Percentiles rank a stretch among this genome's conserved stretches.
Conservation (phyloP, 1,140 invertebrate species). For the Hydropsyche tenuis region DNA sequence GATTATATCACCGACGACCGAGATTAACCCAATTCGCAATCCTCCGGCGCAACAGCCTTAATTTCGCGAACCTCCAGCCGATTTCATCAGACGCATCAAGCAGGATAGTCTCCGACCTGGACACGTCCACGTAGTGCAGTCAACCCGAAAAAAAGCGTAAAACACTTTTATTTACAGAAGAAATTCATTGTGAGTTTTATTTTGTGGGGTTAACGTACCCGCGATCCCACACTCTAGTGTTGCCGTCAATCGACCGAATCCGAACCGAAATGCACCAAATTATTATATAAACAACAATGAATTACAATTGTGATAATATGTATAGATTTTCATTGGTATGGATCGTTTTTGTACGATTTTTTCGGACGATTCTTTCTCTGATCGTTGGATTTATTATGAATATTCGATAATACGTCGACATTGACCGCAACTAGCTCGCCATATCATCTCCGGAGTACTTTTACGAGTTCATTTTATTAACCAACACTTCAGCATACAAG, state of each 20-base stretch:
- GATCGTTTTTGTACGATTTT: too few species aligned
- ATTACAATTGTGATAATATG: not conserved
- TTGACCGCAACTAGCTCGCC: not conserved
- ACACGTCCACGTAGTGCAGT: not conserved
- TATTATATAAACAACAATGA: not conserved
- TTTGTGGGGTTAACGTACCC: constrained; percentile 25
- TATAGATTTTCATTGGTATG: too few species aligned
- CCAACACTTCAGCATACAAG: constrained; percentile 15
- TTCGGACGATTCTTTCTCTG: not conserved
- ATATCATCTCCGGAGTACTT: constrained; percentile 27
- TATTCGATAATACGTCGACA: not conserved
- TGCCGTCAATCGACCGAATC: constrained; percentile 7
- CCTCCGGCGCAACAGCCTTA: too few species aligned
- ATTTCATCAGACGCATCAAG: too few species aligned
- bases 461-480: constrained; percentile 33
- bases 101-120: too few species aligned
- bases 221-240: constrained; percentile 20
- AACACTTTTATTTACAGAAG: constrained; percentile 32
- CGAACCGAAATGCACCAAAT: not conserved
- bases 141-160: constrained; percentile 11
- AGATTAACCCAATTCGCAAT: too few species aligned
- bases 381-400: too few species aligned
- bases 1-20: too few species aligned
- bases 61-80: too few species aligned
- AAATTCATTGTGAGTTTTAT: constrained; percentile 33